phyloP scores from a whole-genome alignment of 2,888 invertebrate genomes.

The Apomyelois bistriatella region DNA sequence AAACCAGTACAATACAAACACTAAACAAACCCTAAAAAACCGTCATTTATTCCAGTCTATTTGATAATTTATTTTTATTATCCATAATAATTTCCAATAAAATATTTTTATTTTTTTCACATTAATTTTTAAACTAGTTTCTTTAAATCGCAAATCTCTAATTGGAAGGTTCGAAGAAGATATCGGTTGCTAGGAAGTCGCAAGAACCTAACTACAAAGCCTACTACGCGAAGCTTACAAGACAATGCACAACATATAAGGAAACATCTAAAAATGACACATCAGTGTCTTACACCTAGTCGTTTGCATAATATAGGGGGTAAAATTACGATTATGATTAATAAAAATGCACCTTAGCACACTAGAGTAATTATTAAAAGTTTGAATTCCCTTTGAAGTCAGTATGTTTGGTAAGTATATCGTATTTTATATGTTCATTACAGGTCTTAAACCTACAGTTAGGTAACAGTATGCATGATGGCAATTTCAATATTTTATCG shows the following conservation, averaged over 20 bases:
- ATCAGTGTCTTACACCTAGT: slow-evolving; percentile 62
- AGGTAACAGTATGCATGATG: slow-evolving; percentile 42
- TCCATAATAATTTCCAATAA: slow-evolving; percentile 43
- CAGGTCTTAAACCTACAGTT: slow-evolving; percentile 28
- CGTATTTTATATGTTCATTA: slow-evolving; percentile 5
- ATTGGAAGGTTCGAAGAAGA: slow-evolving; percentile 74
- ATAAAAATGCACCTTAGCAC: slow-evolving; percentile 72
- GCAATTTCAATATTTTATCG: slow-evolving; percentile 29
- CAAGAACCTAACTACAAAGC: slow-evolving; percentile 72
- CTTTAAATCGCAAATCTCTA: slow-evolving; percentile 59
- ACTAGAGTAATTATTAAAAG: slow-evolving; percentile 61
- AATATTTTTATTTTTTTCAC: slow-evolving; percentile 48
- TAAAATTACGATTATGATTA: slow-evolving; percentile 70
- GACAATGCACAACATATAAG: slow-evolving; percentile 70
- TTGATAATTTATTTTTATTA: slow-evolving; percentile 30
- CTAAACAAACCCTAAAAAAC: slow-evolving; percentile 14
- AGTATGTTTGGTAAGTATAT: slow-evolving; percentile 19
- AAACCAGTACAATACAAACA: slow-evolving; percentile 10
- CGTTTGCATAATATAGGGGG: slow-evolving; percentile 66
- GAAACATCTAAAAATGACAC: slow-evolving; percentile 72
- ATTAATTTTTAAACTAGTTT: slow-evolving; percentile 55
- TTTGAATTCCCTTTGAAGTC: slow-evolving; percentile 46
- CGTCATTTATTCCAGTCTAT: not conserved
- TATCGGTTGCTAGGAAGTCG: slow-evolving; percentile 73
- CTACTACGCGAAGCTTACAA: slow-evolving; percentile 71